Percentiles rank a stretch among this genome's conserved stretches.
phyloP scores from a whole-genome alignment of 1,140 invertebrate species.

The Heliconius eleuchia region DNA sequence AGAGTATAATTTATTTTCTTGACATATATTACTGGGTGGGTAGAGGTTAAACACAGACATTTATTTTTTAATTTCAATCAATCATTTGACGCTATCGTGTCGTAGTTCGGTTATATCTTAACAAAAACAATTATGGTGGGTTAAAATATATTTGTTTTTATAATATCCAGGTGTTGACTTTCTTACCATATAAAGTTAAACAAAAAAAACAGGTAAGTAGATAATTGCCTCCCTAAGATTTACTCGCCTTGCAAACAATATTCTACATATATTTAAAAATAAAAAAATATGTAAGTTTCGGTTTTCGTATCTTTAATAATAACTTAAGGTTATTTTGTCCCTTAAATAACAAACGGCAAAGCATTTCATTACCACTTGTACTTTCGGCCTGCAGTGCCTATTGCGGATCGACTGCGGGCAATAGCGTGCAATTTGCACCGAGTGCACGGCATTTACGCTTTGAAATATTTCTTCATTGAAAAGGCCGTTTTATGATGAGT shows the following conservation, averaged over 20 bases:
- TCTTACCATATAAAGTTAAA: no score
- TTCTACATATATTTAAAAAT: background rate
- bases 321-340: background rate
- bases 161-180: background rate
- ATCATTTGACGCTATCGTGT: background rate
- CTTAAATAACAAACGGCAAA: background rate
- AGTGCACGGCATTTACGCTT: constrained; percentile 10
- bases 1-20: no score
- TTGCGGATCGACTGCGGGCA: constrained; percentile 21
- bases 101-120: background rate
- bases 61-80: background rate
- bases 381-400: constrained; percentile 8
- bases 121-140: no score
- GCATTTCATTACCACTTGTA: constrained; percentile 15
- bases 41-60: no score
- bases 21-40: no score
- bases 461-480: constrained; percentile 13
- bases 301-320: no score
- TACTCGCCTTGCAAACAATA: background rate
- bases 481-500: background rate
- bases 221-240: no score
- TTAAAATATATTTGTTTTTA: background rate
- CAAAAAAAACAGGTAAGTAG: no score
- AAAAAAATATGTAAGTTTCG: no score
- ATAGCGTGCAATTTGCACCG: constrained; percentile 16